phyloP scores from a whole-genome alignment of 2,797 vertebrate species.

The Botia almorhae region DNA sequence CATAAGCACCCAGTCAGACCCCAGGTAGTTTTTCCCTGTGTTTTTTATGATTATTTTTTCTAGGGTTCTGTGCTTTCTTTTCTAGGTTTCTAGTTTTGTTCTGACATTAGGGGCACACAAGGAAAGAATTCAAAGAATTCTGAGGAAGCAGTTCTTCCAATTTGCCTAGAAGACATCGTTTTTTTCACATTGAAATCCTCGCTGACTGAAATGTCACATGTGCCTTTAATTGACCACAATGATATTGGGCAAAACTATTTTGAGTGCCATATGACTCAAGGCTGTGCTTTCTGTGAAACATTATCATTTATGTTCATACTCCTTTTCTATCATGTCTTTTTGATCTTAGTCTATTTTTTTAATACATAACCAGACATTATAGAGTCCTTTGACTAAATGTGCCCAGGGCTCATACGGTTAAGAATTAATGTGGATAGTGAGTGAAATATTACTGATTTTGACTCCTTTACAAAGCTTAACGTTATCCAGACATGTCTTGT shows the following conservation, averaged over 20 bases:
- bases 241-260: slow-evolving; percentile 9
- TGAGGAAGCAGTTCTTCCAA: not conserved
- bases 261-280: not conserved
- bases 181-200: not conserved
- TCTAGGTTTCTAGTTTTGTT: slow-evolving; percentile 3
- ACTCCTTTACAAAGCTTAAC: not conserved
- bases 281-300: not conserved
- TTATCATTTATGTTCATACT: not conserved
- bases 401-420: not conserved
- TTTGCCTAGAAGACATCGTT: not conserved
- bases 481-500: not conserved
- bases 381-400: not conserved
- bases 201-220: slow-evolving; percentile 20
- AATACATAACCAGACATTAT: not conserved
- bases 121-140: not conserved
- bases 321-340: not conserved
- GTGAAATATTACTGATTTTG: not conserved
- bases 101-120: not conserved
- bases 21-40: not conserved
- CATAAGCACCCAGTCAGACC: not conserved
- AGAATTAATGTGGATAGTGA: slow-evolving; percentile 6
- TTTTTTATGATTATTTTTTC: not conserved
- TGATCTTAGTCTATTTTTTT: not conserved
- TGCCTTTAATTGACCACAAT: not conserved
- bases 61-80: not conserved